Evolutionary conservation across 1,140 invertebrate genomes (phyloP), one percentile per base, ranked within the genome.

Genomic region (Drosophila busckii): DNA sequence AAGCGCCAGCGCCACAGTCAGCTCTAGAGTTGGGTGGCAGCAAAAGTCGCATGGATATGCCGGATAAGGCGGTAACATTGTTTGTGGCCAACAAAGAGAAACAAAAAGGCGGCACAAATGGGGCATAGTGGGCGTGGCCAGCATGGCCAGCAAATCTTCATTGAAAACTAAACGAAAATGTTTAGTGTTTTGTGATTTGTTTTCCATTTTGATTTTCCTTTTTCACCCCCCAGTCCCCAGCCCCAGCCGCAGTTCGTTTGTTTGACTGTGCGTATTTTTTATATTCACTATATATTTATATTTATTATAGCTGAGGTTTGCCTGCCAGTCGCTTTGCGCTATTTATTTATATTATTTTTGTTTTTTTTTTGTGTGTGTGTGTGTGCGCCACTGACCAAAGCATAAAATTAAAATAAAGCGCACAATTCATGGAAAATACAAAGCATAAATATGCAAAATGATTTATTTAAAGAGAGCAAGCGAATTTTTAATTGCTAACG

Each of bases 111-210:
- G 35, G 41, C 20, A 1, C 17, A 13, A 22, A 31, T 17, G 37
- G 17, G 40, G 16, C 25, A 12, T 22, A 19, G 13, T 48, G 35
- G 58, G 53, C 53, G 42, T 66, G 55, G 42, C 19, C 17, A 22
- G 8, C 53, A 20, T 44, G 35, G 34, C 70, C 59, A 64, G 59
- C 71, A 78, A 70, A 70, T 70, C 70, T 65, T 82, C 75, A 82
- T 75, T 82, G 69, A 60, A 75, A 82, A 82, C 69, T 82, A 75
- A 80, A 73, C 73, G 75, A 78, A 76, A 78, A 80, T 78, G 73
- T 78, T 80, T 80, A 80, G 73, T 80, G 49, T 82, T 61, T 68
- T 78, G 71, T 78, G 52, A 56, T 61, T 67, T 59, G 49, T 60
- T 49, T 58, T 54, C 44, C 60, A 50, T 60, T 29, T 10, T 7